Evolutionary conservation across 2,113 vertebrate genomes (phyloP).

Genomic region (Laticauda colubrina): DNA sequence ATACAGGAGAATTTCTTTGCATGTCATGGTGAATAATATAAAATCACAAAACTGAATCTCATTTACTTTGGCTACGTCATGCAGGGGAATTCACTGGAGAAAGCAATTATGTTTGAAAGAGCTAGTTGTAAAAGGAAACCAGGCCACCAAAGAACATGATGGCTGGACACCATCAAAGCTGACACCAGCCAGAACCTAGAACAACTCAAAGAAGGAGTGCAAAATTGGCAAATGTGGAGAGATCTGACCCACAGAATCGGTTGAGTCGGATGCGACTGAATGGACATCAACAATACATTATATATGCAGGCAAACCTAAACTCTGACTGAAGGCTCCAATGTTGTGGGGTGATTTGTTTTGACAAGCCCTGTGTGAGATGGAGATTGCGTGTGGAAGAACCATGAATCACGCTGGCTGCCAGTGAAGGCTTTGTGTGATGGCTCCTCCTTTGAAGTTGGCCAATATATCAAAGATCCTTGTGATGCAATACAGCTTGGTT

Average conservation of each 20-base stretch:
- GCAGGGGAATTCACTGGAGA: background rate
- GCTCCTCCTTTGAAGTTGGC: background rate
- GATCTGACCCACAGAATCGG: background rate
- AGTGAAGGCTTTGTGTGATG: rapidly evolving
- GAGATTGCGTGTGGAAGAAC: background rate
- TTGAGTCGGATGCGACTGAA: background rate
- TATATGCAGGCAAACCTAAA: background rate
- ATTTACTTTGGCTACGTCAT: background rate
- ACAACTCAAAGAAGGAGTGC: background rate
- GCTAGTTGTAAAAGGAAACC: background rate
- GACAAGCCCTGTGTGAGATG: background rate
- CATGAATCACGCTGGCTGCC: background rate
- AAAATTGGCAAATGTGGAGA: background rate
- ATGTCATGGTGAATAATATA: background rate
- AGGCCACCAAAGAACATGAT: background rate
- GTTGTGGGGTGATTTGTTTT: rapidly evolving
- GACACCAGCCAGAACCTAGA: background rate
- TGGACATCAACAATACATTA: background rate
- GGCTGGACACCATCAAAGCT: background rate
- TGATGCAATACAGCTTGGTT: rapidly evolving
- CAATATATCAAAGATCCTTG: conserved; percentile 4
- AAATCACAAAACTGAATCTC: background rate
- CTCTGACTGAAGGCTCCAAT: background rate
- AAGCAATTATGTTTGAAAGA: background rate
- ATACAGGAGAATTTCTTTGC: background rate